Base-by-base conservation (phyloP, 2,888 invertebrate species). In the Sialis fuliginosa region DNA sequence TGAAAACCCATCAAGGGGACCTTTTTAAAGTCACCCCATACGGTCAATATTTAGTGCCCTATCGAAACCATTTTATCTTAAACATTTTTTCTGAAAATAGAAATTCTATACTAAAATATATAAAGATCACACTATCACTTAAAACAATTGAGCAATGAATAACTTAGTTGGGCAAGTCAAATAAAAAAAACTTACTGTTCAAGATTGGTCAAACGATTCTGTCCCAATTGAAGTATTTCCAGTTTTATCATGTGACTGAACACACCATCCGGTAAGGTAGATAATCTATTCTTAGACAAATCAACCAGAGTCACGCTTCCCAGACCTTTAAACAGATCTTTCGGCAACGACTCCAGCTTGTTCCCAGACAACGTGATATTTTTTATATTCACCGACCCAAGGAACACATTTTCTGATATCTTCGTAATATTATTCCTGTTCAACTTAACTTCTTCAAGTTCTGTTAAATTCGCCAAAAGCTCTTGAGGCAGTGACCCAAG, bases 241-340 rank as follows among this genome's bases (percentile, higher is more conserved):
- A 88, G 61, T 48, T 72, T 70, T 2, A 62, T 63, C 48, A 77
- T 64, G 10, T 71, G 64, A 5, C 62, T 61, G 58, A 84, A 81
- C 44, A 81, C 54, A 44, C 66, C 66, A 35, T 76, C 70, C 12
- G 77, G 73, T 47, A 85, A 61, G 30, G 62, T 62, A 35, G 58
- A 64, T 6, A 90, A 55, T 44, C 67, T 63, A 61, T 90, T 90
- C 50, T 71, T 63, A 50, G 75, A 72, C 47, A 90, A 62, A 56
- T 81, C 74, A 48, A 90, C 62, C 39, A 68, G 69, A 6, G 69
- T 56, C 6, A 90, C 63, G 44, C 77, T 72, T 5, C 62, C 66
- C 59, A 79, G 73, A 56, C 78, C 75, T 30, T 69, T 70, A 52
- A 87, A 77, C 33, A 83, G 62, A 33, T 72, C 61, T 31, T 63